Evolutionary conservation across 2,888 invertebrate species (phyloP).

Genomic region (Polydrusus cervinus): DNA sequence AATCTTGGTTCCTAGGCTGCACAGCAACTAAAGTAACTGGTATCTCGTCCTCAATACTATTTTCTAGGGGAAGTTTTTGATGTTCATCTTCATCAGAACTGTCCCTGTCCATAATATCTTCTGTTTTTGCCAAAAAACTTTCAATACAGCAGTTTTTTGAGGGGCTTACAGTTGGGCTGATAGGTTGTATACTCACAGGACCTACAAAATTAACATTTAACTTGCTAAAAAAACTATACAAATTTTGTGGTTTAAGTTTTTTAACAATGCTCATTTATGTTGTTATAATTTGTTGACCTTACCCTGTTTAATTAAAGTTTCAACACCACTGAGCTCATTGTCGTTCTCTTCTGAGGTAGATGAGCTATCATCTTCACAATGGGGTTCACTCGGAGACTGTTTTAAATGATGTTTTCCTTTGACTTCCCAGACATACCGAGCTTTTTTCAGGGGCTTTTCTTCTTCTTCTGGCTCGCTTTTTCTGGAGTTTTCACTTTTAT

Average conservation of each 20-base stretch:
- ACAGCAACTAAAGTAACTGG: constrained; percentile 66
- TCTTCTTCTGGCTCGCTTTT: constrained; percentile 71
- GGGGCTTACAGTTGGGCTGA: constrained; percentile 43
- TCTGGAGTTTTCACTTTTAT: constrained; percentile 32
- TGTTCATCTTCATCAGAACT: constrained; percentile 56
- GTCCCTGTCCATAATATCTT: constrained; percentile 59
- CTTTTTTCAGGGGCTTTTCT: constrained; percentile 79
- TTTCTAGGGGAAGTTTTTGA: constrained; percentile 55
- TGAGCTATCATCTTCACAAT: constrained; percentile 6
- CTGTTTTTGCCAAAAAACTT: constrained; percentile 61
- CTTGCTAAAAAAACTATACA: too few relatives aligned
- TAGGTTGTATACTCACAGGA: not conserved
- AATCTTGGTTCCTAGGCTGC: constrained; percentile 65
- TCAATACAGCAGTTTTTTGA: constrained; percentile 62
- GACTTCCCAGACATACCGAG: constrained; percentile 80
- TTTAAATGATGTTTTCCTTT: constrained; percentile 78
- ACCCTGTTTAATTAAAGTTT: constrained; percentile 2
- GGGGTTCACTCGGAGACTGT: constrained; percentile 20
- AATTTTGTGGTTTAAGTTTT: not conserved
- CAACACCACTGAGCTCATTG: not conserved
- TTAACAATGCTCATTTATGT: not conserved
- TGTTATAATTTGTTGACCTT: not conserved
- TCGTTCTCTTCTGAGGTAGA: constrained; percentile 10
- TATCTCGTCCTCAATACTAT: constrained; percentile 59
- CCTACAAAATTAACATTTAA: not conserved